A percentile compares a stretch with the other conserved stretches of the same genome.
Evolutionary conservation across 2,888 invertebrate genomes (phyloP).

Genomic region (Drosophila suboccidentalis): DNA sequence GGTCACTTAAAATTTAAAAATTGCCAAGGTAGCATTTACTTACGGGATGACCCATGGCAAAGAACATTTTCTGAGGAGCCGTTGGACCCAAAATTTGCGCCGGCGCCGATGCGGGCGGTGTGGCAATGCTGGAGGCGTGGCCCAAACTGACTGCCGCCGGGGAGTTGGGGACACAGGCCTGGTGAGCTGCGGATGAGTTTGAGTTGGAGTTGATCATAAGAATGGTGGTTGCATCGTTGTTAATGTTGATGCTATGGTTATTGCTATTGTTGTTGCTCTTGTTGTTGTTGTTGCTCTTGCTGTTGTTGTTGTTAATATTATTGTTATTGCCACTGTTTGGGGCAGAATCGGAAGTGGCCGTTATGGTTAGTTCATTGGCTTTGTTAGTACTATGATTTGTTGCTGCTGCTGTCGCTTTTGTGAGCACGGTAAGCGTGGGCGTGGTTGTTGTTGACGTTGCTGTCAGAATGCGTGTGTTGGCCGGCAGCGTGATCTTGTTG

Average conservation of each 20-base stretch:
- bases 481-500: slow-evolving; percentile 82
- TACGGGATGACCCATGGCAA: slow-evolving; percentile 84
- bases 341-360: slow-evolving; percentile 45
- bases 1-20: too few relatives aligned
- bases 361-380: slow-evolving; percentile 73
- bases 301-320: slow-evolving; percentile 20
- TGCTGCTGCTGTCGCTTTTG: slow-evolving; percentile 48
- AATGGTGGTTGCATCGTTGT: slow-evolving; percentile 65
- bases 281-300: slow-evolving; percentile 39
- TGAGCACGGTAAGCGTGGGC: slow-evolving; percentile 56
- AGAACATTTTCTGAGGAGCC: slow-evolving; percentile 79
- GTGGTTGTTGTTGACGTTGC: slow-evolving; percentile 64
- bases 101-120: slow-evolving; percentile 75
- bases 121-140: slow-evolving; percentile 71
- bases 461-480: slow-evolving; percentile 80
- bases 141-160: slow-evolving; percentile 72
- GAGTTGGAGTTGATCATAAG: slow-evolving; percentile 76
- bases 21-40: slow-evolving; percentile 28
- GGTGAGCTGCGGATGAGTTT: slow-evolving; percentile 71
- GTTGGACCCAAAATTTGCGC: slow-evolving; percentile 71
- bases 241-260: slow-evolving; percentile 41
- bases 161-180: slow-evolving; percentile 75
- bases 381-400: slow-evolving; percentile 54
- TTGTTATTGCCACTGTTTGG: slow-evolving; percentile 31
- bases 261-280: slow-evolving; percentile 43